Conservation (phyloP, 2,797 vertebrate species). For the Heteromormyrus szaboi region DNA sequence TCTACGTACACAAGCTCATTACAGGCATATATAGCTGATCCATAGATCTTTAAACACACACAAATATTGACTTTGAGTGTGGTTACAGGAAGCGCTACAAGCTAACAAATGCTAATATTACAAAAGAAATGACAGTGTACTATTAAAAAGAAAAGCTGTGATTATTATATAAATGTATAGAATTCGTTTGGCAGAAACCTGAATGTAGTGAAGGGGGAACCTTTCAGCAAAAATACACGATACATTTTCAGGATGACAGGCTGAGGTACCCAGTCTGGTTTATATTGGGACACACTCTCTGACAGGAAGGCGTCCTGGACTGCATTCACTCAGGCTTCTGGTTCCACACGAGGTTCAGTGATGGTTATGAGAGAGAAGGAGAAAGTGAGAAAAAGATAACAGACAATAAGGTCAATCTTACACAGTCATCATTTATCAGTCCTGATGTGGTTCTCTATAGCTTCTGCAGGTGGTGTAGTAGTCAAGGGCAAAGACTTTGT, state of each 20-base stretch:
- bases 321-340: neutral
- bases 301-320: neutral
- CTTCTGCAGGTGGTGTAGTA: neutral
- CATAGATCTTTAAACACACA: neutral
- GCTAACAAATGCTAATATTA: neutral
- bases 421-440: neutral
- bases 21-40: neutral
- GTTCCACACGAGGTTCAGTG: neutral
- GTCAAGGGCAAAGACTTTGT: neutral
- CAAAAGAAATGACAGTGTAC: neutral
- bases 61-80: neutral
- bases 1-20: neutral
- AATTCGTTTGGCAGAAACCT: neutral
- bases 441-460: neutral
- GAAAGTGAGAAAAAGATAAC: neutral
- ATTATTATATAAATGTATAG: neutral
- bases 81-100: neutral
- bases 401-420: neutral
- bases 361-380: neutral
- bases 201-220: neutral
- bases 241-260: neutral
- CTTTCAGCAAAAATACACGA: neutral
- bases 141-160: neutral
- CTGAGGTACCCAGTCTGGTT: neutral
- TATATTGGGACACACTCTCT: neutral